These are phyloP conservation scores for Hippopotamus amphibius DNA, from an alignment of 2,113 vertebrate genomes.

Conservation along the genomic window DNA sequence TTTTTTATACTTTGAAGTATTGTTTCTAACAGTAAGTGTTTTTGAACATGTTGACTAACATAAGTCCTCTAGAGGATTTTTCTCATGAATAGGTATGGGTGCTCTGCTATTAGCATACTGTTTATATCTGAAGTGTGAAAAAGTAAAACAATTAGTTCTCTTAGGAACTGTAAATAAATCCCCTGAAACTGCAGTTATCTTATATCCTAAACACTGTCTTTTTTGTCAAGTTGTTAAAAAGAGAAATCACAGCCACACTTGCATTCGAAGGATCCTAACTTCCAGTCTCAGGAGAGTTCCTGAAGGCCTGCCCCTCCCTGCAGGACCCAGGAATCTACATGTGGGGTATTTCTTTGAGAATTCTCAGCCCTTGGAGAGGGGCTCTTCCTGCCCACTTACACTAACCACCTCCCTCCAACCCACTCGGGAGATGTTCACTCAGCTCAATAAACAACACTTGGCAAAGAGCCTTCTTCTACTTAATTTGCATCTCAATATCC, in stretches of 20 bases:
- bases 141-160: constrained; percentile 13
- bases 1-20: background rate
- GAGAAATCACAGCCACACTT: constrained; percentile 19
- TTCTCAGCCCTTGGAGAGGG: background rate
- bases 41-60: constrained; percentile 4
- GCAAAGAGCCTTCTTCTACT: constrained; percentile 52
- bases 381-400: constrained; percentile 38
- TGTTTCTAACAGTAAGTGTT: background rate
- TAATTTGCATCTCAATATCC: constrained; percentile 72
- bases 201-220: background rate
- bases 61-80: background rate
- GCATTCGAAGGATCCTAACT: background rate
- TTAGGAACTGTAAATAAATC: constrained; percentile 20
- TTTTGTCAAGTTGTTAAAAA: background rate
- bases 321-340: background rate
- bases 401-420: constrained; percentile 20
- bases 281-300: background rate
- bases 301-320: background rate
- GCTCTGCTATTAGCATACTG: background rate
- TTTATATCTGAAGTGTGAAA: constrained; percentile 43
- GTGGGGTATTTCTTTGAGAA: background rate
- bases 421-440: background rate
- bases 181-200: background rate
- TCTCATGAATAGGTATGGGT: constrained; percentile 17
- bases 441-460: constrained; percentile 78